Conservation (phyloP, 2,888 invertebrate genomes). For the Ceramica pisi region DNA sequence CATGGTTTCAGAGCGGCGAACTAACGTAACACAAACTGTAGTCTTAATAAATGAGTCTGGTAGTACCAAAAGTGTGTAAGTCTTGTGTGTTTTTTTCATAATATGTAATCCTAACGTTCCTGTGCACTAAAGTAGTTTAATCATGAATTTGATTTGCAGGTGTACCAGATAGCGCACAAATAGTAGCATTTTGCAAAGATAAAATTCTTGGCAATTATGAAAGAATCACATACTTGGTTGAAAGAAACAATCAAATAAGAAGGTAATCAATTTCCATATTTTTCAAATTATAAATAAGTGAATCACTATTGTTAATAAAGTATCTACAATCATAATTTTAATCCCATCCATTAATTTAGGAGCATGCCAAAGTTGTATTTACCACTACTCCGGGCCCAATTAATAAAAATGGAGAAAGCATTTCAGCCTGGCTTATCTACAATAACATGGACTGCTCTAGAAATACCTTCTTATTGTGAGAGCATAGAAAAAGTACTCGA, state of each 20-base stretch:
- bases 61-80: background rate
- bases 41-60: background rate
- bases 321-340: too few species aligned
- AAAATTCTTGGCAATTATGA: conserved; percentile 92
- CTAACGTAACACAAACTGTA: background rate
- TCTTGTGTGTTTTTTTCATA: too few species aligned
- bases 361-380: conserved; percentile 93
- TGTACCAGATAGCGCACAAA: conserved; percentile 94
- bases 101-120: background rate
- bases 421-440: conserved; percentile 94
- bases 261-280: conserved; percentile 65
- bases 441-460: conserved; percentile 95
- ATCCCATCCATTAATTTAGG: conserved; percentile 67
- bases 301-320: too few species aligned
- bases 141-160: conserved; percentile 76
- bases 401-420: conserved; percentile 93
- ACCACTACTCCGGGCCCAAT: conserved; percentile 92
- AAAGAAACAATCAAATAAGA: conserved; percentile 91
- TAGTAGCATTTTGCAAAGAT: conserved; percentile 94
- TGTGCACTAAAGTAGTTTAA: background rate
- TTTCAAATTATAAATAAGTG: too few species aligned
- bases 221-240: conserved; percentile 91
- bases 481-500: conserved; percentile 90
- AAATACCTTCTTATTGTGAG: conserved; percentile 92
- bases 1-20: background rate